These are phyloP conservation scores for Napeogenes sylphis DNA, from an alignment of 2,888 invertebrate genomes.

Conservation along the genomic window DNA sequence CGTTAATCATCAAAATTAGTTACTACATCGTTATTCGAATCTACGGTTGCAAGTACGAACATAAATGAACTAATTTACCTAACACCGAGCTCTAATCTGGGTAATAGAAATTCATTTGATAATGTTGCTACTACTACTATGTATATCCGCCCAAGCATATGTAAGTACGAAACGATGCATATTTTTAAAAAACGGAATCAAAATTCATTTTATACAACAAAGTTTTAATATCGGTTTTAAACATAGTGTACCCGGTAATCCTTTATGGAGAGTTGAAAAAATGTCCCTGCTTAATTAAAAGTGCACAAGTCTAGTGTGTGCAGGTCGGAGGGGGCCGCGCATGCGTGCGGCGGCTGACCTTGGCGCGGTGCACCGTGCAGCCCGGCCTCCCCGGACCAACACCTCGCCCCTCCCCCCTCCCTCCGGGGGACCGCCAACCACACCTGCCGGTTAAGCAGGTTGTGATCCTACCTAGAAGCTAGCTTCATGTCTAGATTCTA, in stretches of 20 bases:
- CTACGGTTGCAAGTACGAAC: background rate
- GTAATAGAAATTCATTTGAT: slow-evolving; percentile 20
- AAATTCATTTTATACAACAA: too few relatives aligned
- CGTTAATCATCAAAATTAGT: too few relatives aligned
- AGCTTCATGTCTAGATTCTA: slow-evolving; percentile 65
- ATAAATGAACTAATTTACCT: slow-evolving; percentile 22
- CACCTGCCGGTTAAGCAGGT: slow-evolving; percentile 73
- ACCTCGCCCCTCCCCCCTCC: slow-evolving; percentile 49
- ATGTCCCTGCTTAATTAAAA: slow-evolving; percentile 18
- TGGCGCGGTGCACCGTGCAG: slow-evolving; percentile 75
- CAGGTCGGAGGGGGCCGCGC: slow-evolving; percentile 52
- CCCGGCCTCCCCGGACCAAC: slow-evolving; percentile 45
- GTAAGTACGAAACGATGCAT: background rate
- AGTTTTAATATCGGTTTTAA: too few relatives aligned
- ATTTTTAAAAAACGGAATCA: too few relatives aligned
- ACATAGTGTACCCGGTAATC: background rate
- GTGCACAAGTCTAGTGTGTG: slow-evolving; percentile 37
- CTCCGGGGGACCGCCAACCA: slow-evolving; percentile 58
- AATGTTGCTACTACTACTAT: slow-evolving; percentile 8
- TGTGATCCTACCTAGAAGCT: slow-evolving; percentile 51
- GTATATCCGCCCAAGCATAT: slow-evolving; percentile 2
- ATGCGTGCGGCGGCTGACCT: slow-evolving; percentile 74
- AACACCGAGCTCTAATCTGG: slow-evolving; percentile 15
- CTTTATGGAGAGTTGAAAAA: background rate
- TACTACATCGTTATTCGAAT: background rate